Base-by-base conservation (phyloP, 2,888 invertebrate genomes). In the Drosophila histrio region DNA sequence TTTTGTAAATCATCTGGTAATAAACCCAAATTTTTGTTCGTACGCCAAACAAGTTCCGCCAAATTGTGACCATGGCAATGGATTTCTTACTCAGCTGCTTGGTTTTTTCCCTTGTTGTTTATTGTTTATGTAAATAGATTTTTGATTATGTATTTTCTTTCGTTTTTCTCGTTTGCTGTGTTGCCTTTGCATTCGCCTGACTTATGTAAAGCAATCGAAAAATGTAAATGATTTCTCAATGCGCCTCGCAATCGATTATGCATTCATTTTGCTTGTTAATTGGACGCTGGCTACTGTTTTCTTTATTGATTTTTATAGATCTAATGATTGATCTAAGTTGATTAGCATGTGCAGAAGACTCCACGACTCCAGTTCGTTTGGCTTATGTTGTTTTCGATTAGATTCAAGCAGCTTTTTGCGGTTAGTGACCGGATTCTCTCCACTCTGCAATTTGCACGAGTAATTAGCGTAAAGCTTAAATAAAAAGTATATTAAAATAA, bases 61-160 rank as follows among this genome's bases (percentile, higher is more conserved):
- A 85, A 88, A 85, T 83, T 83, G 87, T 87, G 87, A 85, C 87
- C 87, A 65, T 87, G 87, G 89, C 89, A 70, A 88, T 87, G 87
- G 89, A 87, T 87, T 88, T 80, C 52, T 73, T 58, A 65, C 65
- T 50, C 62, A 71, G 59, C 47, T 44, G 54, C 58, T 57, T 56
- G 57, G 17, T 60, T 69, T 61, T 74, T 50, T 50, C 54, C 70
- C 44, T 50, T 65, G 50, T 67, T 67, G 50, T 39, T 70, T 59
- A 70, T 69, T 64, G 62, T 85, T 78, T 87, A 73, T 85, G 82
- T 80, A 84, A 86, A 83, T 69, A 43, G 44, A 52, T 32, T 52
- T 58, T 61, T 53, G 61, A 70, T 75, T 65, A 65, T 49, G 32
- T 39, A 22, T 63, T 57, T 47, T 63, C 36, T 36, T 46, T 53